Evolutionary conservation across 2,797 vertebrate genomes (phyloP).

Genomic region (Etheostoma perlongum): DNA sequence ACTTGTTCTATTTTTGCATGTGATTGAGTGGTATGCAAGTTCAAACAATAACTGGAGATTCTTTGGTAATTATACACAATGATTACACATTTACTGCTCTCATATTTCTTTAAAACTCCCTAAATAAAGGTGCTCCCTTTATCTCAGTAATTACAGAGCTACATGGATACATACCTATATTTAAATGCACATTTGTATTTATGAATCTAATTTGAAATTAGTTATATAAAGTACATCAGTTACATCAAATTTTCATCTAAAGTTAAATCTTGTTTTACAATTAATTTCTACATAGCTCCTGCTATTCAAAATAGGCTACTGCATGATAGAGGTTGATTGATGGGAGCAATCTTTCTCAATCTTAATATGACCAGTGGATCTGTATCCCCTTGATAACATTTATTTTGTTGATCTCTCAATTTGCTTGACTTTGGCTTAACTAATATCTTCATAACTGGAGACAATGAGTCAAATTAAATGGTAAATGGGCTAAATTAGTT

Average conservation of each 20-base stretch:
- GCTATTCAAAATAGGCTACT: background rate
- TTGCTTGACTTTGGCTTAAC: background rate
- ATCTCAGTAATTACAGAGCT: background rate
- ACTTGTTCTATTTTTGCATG: background rate
- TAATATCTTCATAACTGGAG: background rate
- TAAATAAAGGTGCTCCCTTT: background rate
- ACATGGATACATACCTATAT: background rate
- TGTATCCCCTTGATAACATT: background rate
- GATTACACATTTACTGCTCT: constrained; percentile 3
- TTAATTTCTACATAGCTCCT: background rate
- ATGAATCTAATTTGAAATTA: background rate
- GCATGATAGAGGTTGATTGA: background rate
- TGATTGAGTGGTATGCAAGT: background rate
- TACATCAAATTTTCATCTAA: background rate
- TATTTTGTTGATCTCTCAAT: background rate
- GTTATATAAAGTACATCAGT: background rate
- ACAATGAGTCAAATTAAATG: background rate
- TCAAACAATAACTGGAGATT: background rate
- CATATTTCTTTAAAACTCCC: constrained; percentile 8
- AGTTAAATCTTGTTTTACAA: background rate
- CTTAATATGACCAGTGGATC: background rate
- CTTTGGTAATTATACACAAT: background rate
- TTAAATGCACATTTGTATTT: background rate
- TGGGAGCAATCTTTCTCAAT: background rate
- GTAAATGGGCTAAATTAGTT: background rate